Evolutionary conservation across 2,113 vertebrate species (phyloP).

Genomic region (Gasterosteus aculeatus): DNA sequence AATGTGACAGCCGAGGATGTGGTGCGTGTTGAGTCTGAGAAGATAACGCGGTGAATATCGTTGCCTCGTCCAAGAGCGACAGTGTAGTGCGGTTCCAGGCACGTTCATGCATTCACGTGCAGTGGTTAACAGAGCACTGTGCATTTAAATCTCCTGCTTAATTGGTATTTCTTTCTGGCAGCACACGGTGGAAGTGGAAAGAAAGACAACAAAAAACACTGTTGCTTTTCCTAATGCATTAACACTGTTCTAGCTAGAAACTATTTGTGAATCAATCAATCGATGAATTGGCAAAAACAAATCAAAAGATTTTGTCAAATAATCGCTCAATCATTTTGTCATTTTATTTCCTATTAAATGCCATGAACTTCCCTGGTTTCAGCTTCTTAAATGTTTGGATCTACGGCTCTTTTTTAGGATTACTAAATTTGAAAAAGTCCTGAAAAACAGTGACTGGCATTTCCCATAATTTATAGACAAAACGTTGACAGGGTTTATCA

Average conservation of each 20-base stretch:
- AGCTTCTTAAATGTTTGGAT: neutral
- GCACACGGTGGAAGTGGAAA: neutral
- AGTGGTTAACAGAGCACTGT: neutral
- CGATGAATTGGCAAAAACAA: too few relatives aligned
- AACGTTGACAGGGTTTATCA: accelerated
- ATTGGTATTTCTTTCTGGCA: neutral
- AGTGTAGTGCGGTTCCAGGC: too few relatives aligned
- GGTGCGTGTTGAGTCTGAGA: too few relatives aligned
- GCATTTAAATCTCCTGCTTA: neutral
- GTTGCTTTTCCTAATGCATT: neutral
- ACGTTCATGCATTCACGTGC: neutral
- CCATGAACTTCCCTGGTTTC: neutral
- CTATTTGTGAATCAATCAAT: neutral
- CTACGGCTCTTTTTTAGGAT: neutral
- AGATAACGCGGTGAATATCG: neutral
- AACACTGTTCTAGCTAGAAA: neutral
- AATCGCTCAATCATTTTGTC: neutral
- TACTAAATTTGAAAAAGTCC: too few relatives aligned
- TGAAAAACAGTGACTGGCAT: neutral
- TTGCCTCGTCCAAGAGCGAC: neutral
- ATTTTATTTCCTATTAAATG: neutral
- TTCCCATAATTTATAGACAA: neutral
- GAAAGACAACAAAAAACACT: neutral
- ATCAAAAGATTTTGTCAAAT: too few relatives aligned
- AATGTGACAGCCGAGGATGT: too few relatives aligned